Percentiles rank a stretch among this genome's conserved stretches.
Evolutionary conservation across 2,888 invertebrate genomes (phyloP).

Genomic region (Altica lythri): DNA sequence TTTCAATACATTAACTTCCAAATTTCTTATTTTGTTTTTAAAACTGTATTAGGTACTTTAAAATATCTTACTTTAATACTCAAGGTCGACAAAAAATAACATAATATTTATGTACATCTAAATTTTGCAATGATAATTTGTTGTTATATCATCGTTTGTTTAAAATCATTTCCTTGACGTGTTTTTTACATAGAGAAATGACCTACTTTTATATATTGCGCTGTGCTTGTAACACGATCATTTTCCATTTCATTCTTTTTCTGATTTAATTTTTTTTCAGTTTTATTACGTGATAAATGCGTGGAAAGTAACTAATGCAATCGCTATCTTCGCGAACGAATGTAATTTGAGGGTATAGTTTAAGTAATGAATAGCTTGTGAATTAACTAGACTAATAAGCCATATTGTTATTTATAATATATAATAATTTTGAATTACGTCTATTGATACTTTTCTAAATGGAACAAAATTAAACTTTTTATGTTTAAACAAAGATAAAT

Average conservation of each 20-base stretch:
- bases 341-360: no score
- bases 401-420: no score
- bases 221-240: conserved; percentile 24
- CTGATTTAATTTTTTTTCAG: conserved; percentile 6
- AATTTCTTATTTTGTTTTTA: no score
- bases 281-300: conserved; percentile 43
- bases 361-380: conserved; percentile 2
- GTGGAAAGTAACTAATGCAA: conserved; percentile 47
- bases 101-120: neutral
- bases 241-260: conserved; percentile 17
- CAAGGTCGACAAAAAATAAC: conserved; percentile 33
- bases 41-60: no score
- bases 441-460: no score
- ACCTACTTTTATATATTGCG: conserved; percentile 26
- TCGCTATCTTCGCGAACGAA: conserved; percentile 26
- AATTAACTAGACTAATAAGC: no score
- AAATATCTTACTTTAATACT: neutral
- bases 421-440: no score
- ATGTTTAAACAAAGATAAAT: no score
- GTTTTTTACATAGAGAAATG: conserved; percentile 26
- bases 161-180: conserved; percentile 34
- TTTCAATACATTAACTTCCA: no score
- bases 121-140: conserved; percentile 33
- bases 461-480: no score
- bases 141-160: conserved; percentile 36